Conservation (phyloP, 2,113 vertebrate species). For the Amblyornis subalaris region DNA sequence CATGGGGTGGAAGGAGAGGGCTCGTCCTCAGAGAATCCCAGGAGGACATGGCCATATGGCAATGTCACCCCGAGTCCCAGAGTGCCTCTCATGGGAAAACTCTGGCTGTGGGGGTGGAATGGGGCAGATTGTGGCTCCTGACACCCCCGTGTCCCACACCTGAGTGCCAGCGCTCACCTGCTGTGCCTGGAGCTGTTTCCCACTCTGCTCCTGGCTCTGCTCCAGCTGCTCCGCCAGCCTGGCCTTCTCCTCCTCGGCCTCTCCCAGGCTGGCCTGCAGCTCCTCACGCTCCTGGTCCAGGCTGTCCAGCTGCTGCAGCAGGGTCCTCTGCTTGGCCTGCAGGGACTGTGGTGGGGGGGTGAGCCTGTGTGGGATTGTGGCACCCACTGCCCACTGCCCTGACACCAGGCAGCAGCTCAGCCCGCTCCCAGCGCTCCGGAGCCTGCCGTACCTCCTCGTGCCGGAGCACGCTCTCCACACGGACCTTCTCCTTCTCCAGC, state of each 20-base stretch:
- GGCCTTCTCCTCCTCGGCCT: conserved; percentile 68
- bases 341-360: conserved; percentile 71
- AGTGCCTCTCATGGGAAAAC: neutral
- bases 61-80: neutral
- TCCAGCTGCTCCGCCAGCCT: conserved; percentile 51
- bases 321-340: conserved; percentile 81
- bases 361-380: neutral
- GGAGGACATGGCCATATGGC: neutral
- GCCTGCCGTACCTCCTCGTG: conserved; percentile 78
- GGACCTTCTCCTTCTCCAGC: conserved; percentile 85
- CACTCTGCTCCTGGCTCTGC: conserved; percentile 47
- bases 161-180: conserved; percentile 65
- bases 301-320: conserved; percentile 80
- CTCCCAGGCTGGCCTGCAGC: conserved; percentile 72
- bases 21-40: neutral
- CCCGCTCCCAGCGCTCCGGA: accelerated
- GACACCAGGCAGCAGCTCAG: neutral
- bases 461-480: conserved; percentile 75
- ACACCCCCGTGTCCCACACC: neutral
- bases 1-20: neutral
- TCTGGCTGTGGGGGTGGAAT: neutral
- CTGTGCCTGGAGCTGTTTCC: conserved; percentile 70
- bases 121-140: neutral
- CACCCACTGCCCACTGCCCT: neutral
- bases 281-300: conserved; percentile 82